phyloP scores from a whole-genome alignment of 2,888 invertebrate species.

The Ditula angustiorana region DNA sequence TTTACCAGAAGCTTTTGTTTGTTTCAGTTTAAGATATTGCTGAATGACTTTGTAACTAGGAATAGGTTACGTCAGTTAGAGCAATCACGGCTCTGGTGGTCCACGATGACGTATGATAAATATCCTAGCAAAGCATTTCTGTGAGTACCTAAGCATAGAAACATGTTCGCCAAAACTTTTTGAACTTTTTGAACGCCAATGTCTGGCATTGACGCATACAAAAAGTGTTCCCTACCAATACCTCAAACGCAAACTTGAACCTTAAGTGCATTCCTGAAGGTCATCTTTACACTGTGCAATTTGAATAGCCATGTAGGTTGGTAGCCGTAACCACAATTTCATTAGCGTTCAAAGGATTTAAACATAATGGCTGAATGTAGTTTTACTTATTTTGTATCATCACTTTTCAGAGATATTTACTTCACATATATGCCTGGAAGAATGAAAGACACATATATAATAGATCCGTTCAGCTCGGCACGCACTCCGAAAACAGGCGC shows the following conservation, averaged over 20 bases:
- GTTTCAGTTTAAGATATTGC: slow-evolving; percentile 64
- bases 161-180: background rate
- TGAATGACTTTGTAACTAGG: slow-evolving; percentile 66
- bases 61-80: slow-evolving; percentile 66
- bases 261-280: too few relatives aligned
- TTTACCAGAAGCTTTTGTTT: background rate
- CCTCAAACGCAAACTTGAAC: too few relatives aligned
- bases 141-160: slow-evolving; percentile 61
- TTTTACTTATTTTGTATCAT: too few relatives aligned
- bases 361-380: too few relatives aligned
- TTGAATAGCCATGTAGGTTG: too few relatives aligned
- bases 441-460: slow-evolving; percentile 67
- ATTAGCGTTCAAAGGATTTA: too few relatives aligned
- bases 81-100: slow-evolving; percentile 75
- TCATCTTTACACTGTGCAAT: too few relatives aligned
- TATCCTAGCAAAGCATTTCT: slow-evolving; percentile 72
- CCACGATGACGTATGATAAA: slow-evolving; percentile 71
- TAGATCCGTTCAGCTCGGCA: slow-evolving; percentile 69
- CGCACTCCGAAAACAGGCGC: slow-evolving; percentile 63
- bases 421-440: slow-evolving; percentile 78
- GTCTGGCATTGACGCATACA: too few relatives aligned
- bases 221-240: too few relatives aligned
- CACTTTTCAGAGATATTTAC: slow-evolving; percentile 69
- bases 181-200: background rate
- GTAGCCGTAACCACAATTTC: too few relatives aligned